Base-by-base conservation (phyloP, 35 echinoderm and acorn worm species). In the Hemicentrotus pulcherrimus region DNA sequence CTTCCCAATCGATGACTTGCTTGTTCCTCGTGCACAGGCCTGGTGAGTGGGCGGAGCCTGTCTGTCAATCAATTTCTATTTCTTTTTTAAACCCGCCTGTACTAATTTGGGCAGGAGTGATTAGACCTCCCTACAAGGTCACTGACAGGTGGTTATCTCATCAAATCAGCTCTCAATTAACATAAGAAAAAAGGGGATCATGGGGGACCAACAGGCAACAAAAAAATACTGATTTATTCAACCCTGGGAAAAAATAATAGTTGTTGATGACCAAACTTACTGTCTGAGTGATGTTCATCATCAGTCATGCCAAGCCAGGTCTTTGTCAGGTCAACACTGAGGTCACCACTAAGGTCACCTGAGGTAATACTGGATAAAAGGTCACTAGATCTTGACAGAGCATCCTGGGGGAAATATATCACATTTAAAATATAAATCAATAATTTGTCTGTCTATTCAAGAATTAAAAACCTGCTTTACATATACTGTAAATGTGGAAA, bases 321-420 rank as follows among this genome's bases (percentile, higher is more conserved):
- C 31, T 93, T 93, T n/a, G 91, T 58, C n/a, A 93, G 47, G 48
- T 93, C 91, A 92, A 32, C 46, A 92, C 32, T 28, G 88, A 90
- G 88, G 88, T 90, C 88, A 90, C 18, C 86, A 58, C n/a, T 22
- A 58, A 93, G 22, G 48, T 93, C 91, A 93, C 45, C 24, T 11
- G 47, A 93, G 91, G 16, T 13, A 6, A 19, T 47, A 58, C n/a
- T 13, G 19, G 46, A 48, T 31, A 93, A 58, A 19, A 93, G 19
- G 9, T 93, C 91, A 93, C 46, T 32, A 58, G 46, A 50, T 58
- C 10, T 32, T 13, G 91, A 93, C n/a, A 93, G 48, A 58, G 46
- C 91, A 93, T 47, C 48, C 91, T 93, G 48, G 86, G 86, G 33
- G n/a, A 19, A 41, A 41, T 41, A 41, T 1, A 41, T 41, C 35